phyloP scores from a whole-genome alignment of 1,140 invertebrate genomes.

The Cecropterus lyciades region DNA sequence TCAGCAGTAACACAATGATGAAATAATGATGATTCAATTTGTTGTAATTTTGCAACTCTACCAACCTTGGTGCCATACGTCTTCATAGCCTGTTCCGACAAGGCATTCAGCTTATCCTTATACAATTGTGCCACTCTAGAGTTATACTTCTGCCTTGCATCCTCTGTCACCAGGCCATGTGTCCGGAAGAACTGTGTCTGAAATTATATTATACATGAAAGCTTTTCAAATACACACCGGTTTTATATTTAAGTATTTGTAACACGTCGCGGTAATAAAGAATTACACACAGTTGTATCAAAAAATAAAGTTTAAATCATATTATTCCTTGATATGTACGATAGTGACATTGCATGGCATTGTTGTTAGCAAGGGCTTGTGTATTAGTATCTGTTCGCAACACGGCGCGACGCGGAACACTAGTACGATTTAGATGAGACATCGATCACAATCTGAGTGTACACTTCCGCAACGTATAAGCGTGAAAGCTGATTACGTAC shows the following conservation, averaged over 20 bases:
- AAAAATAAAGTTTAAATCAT: background rate
- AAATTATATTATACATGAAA: conserved; percentile 50
- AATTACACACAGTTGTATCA: background rate
- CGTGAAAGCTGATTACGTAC: conserved; percentile 84
- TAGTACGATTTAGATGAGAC: background rate
- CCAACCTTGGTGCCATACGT: conserved; percentile 94
- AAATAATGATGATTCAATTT: too few species aligned
- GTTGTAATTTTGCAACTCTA: background rate
- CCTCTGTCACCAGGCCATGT: conserved; percentile 95
- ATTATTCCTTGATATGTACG: too few species aligned
- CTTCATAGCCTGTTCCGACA: conserved; percentile 94
- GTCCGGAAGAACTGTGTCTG: conserved; percentile 97
- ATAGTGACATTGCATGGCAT: background rate
- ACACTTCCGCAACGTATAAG: background rate
- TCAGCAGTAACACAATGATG: too few species aligned
- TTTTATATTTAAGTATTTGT: too few species aligned
- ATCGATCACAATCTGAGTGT: background rate
- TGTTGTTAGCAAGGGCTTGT: background rate
- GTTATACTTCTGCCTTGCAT: conserved; percentile 99
- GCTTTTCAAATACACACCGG: too few species aligned
- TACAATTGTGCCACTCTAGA: conserved; percentile 97
- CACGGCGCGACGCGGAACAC: too few species aligned
- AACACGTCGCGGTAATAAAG: too few species aligned
- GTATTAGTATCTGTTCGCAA: too few species aligned
- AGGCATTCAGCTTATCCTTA: conserved; percentile 91